Evolutionary conservation across 2,888 invertebrate species (phyloP).

Genomic region (Laspeyria flexula): DNA sequence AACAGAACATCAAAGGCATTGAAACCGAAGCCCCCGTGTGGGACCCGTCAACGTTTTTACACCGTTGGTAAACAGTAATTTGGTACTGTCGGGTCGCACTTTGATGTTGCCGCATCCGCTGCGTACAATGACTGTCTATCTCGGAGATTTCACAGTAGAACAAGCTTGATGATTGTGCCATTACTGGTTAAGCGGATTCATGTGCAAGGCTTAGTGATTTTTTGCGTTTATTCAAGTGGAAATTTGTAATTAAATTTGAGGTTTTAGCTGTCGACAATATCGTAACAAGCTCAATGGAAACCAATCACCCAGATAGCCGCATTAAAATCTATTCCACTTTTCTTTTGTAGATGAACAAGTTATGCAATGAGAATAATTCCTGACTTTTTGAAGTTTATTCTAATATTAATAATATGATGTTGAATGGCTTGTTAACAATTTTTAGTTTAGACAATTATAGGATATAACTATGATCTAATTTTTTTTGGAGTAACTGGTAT

Average conservation of each 20-base stretch:
- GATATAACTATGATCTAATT: not conserved
- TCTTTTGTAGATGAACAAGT: no score
- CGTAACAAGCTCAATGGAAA: not conserved
- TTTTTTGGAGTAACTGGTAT: constrained; percentile 8
- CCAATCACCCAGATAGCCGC: not conserved
- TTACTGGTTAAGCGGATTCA: constrained; percentile 41
- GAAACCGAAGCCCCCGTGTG: constrained; percentile 56
- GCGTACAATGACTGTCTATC: constrained; percentile 70
- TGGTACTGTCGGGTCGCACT: constrained; percentile 63
- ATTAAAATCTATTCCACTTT: no score
- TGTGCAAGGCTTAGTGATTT: constrained; percentile 20
- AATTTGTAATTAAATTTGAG: constrained; percentile 10
- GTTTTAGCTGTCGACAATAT: not conserved
- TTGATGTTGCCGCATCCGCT: constrained; percentile 81
- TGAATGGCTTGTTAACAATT: no score
- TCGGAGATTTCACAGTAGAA: constrained; percentile 50
- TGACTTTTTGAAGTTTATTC: no score
- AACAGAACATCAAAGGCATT: constrained; percentile 57
- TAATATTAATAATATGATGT: no score
- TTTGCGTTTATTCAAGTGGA: constrained; percentile 11
- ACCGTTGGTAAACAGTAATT: constrained; percentile 73
- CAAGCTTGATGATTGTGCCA: constrained; percentile 38
- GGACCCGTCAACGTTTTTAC: constrained; percentile 73
- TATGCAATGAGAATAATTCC: no score
- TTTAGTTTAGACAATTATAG: no score